These are phyloP conservation scores for Melanotaenia maccullochi DNA, from an alignment of 2,797 vertebrate genomes.

Conservation along the genomic window DNA sequence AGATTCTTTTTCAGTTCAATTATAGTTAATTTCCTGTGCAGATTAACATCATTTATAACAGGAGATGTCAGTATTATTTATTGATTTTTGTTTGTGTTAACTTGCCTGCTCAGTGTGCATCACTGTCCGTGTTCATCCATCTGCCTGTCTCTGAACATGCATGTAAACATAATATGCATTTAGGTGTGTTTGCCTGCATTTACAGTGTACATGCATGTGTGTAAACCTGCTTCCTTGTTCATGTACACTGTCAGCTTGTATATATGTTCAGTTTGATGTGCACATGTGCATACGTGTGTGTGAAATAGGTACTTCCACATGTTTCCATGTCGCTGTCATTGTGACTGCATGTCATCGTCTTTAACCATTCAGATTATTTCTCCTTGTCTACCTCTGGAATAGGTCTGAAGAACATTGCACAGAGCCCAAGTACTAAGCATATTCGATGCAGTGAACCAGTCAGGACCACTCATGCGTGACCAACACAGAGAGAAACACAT, in stretches of 20 bases:
- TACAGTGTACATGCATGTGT: not conserved
- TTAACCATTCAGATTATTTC: constrained; percentile 34
- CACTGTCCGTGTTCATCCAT: not conserved
- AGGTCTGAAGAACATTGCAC: constrained; percentile 38
- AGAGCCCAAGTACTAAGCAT: constrained; percentile 34
- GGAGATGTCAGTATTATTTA: constrained; percentile 10
- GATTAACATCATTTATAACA: constrained; percentile 6
- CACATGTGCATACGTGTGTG: not conserved
- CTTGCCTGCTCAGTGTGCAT: constrained; percentile 27
- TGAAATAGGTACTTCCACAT: constrained; percentile 1
- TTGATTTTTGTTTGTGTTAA: not conserved
- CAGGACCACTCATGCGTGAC: constrained; percentile 54
- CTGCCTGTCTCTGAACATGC: constrained; percentile 19
- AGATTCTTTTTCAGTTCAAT: constrained; percentile 9
- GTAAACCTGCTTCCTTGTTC: no score
- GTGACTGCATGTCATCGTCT: not conserved
- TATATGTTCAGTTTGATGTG: not conserved
- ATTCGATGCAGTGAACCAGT: constrained; percentile 63
- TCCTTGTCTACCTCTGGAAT: constrained; percentile 12
- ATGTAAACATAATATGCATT: not conserved
- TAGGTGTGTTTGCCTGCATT: not conserved
- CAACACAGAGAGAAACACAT: constrained; percentile 52
- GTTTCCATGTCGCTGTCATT: not conserved
- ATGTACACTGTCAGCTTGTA: no score
- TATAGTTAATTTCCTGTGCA: constrained; percentile 2